Evolutionary conservation across 1,140 invertebrate genomes (phyloP).

Genomic region (Papilio polyxenes): DNA sequence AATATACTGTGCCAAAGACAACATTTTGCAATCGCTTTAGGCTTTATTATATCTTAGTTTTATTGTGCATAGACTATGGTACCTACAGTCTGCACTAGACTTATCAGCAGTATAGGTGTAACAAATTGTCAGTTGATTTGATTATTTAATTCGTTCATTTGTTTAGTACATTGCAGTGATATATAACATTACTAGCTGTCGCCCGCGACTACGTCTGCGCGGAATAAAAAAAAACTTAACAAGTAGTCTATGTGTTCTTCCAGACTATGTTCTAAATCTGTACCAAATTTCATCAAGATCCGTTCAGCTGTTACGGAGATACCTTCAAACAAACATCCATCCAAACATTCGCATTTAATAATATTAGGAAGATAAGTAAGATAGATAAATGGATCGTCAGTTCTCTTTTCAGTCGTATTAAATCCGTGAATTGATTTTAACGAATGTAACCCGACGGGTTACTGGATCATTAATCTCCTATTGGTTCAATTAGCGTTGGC

Average conservation of each 20-base stretch:
- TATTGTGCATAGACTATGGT: neutral
- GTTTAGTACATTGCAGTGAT: too few species aligned
- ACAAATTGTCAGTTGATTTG: neutral
- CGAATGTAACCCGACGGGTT: neutral
- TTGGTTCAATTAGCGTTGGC: neutral
- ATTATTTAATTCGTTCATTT: neutral
- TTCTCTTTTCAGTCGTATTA: neutral
- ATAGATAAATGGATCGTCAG: neutral
- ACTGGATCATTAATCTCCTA: neutral
- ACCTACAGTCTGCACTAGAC: too few species aligned
- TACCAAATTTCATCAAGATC: too few species aligned
- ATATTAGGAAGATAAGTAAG: too few species aligned
- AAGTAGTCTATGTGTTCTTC: too few species aligned
- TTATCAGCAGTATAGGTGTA: neutral
- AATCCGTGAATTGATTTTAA: neutral
- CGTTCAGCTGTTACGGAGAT: too few species aligned
- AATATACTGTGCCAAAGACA: slow-evolving; percentile 53
- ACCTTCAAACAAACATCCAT: too few species aligned
- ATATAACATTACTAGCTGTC: neutral
- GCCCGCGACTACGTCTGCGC: too few species aligned
- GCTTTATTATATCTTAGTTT: slow-evolving; percentile 17
- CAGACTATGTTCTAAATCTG: too few species aligned
- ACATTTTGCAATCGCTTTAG: slow-evolving; percentile 40
- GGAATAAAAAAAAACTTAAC: too few species aligned
- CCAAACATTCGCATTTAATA: too few species aligned